Conservation (phyloP, 1,140 invertebrate species). For the Nasonia vitripennis region DNA sequence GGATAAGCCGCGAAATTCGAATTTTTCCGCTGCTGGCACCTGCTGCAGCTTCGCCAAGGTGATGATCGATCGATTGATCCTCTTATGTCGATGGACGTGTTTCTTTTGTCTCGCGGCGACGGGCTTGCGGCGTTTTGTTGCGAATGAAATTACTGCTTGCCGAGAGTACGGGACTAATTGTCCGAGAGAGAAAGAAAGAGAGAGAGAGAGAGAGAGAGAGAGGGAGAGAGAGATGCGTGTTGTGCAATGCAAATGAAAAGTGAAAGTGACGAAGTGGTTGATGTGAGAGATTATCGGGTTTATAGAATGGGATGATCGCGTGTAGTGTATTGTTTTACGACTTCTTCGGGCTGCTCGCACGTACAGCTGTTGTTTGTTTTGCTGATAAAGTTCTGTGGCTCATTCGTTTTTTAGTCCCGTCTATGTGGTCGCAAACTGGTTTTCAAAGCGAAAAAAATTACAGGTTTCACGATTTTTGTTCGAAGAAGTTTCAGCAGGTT, state of each 20-base stretch:
- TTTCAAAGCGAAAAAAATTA: neutral
- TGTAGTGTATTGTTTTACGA: neutral
- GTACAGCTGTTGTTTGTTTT: neutral
- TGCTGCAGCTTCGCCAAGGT: neutral
- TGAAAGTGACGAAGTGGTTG: neutral
- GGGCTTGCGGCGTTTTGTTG: neutral
- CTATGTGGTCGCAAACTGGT: neutral
- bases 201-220: neutral
- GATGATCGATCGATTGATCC: neutral
- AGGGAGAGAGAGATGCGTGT: neutral
- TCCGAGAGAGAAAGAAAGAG: neutral
- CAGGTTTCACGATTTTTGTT: neutral
- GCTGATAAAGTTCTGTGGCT: neutral
- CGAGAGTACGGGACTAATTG: too few relatives aligned
- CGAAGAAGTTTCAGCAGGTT: neutral
- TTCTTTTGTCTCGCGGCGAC: neutral
- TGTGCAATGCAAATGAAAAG: neutral
- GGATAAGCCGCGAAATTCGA: conserved; percentile 65
- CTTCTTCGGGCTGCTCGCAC: too few relatives aligned
- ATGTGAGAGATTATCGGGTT: neutral
- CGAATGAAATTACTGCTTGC: too few relatives aligned
- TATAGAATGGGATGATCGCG: neutral
- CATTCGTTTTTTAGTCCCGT: neutral
- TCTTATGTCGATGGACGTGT: neutral
- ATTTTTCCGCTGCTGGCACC: conserved; percentile 30